Evolutionary conservation across 2,797 vertebrate species (phyloP).

Genomic region (Coccyzus lansbergi): DNA sequence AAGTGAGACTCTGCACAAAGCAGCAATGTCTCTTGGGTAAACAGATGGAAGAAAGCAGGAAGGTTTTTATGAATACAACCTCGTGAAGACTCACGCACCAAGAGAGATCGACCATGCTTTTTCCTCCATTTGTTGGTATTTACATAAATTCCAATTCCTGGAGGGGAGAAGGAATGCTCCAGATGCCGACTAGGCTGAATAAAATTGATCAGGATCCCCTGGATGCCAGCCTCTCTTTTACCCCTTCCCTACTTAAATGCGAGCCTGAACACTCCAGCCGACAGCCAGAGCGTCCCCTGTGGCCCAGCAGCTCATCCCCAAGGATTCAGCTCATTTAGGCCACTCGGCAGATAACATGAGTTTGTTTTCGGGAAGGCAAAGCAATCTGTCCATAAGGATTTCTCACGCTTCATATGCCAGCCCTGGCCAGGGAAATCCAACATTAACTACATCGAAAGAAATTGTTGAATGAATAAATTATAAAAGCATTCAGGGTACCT

Average conservation of each 20-base stretch:
- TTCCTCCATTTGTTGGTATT: not conserved
- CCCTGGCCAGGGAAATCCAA: constrained; percentile 58
- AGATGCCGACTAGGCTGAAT: not conserved
- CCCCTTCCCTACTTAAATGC: accelerated
- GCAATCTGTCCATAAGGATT: constrained; percentile 73
- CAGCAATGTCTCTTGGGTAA: not conserved
- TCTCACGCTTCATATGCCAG: constrained; percentile 61
- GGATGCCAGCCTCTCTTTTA: not conserved
- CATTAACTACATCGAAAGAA: constrained; percentile 66
- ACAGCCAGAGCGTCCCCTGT: accelerated
- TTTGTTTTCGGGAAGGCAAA: constrained; percentile 64
- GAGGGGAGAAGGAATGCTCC: not conserved
- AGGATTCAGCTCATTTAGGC: constrained; percentile 51
- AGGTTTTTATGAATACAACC: not conserved
- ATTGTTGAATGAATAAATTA: constrained; percentile 74
- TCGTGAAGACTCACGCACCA: not conserved
- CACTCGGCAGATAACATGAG: constrained; percentile 29
- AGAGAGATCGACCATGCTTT: accelerated
- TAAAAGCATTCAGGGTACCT: constrained; percentile 61
- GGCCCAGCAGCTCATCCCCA: not conserved
- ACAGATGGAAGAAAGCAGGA: not conserved
- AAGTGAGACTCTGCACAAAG: not conserved
- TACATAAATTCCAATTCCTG: not conserved
- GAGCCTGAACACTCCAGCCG: not conserved
- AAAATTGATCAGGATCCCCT: not conserved